Conservation (phyloP, 2,888 invertebrate species). For the Drosophila neonasuta region DNA sequence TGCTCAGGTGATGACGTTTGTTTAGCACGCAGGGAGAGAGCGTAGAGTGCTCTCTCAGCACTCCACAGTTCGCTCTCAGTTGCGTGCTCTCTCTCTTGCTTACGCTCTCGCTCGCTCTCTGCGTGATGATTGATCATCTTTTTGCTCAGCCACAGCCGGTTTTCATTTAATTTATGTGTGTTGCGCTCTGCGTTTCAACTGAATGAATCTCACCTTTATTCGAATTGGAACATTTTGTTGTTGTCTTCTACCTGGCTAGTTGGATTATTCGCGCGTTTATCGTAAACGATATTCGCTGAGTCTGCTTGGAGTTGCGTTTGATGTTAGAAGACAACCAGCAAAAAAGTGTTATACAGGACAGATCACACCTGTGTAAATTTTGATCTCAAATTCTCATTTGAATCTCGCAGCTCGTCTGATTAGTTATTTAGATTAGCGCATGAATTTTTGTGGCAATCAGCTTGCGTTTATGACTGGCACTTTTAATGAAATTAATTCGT, state of each 20-base stretch:
- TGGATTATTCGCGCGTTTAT: constrained; percentile 39
- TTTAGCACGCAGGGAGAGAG: constrained; percentile 46
- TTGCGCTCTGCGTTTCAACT: constrained; percentile 50
- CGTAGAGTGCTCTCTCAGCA: constrained; percentile 27
- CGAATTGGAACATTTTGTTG: constrained; percentile 63
- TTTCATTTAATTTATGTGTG: constrained; percentile 69
- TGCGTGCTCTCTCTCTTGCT: constrained; percentile 8
- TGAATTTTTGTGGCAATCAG: constrained; percentile 33
- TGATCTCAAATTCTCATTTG: constrained; percentile 9
- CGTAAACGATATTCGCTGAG: constrained; percentile 69
- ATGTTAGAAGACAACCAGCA: constrained; percentile 40
- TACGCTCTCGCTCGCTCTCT: constrained; percentile 20
- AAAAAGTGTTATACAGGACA: constrained; percentile 48
- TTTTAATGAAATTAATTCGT: not conserved
- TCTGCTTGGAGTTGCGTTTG: constrained; percentile 43
- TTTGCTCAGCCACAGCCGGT: constrained; percentile 71
- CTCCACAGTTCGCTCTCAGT: constrained; percentile 11
- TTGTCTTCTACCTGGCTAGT: constrained; percentile 20
- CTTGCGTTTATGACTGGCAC: constrained; percentile 13
- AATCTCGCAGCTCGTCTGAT: constrained; percentile 18
- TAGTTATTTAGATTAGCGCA: constrained; percentile 7
- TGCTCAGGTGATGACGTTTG: constrained; percentile 17
- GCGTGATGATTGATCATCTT: constrained; percentile 70
- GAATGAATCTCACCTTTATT: constrained; percentile 75
- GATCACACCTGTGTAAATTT: constrained; percentile 21